Percentiles rank a stretch among this genome's conserved stretches.
These are phyloP conservation scores for Megatriorchis doriae DNA, from an alignment of 2,113 vertebrate species.

Conservation along the genomic window DNA sequence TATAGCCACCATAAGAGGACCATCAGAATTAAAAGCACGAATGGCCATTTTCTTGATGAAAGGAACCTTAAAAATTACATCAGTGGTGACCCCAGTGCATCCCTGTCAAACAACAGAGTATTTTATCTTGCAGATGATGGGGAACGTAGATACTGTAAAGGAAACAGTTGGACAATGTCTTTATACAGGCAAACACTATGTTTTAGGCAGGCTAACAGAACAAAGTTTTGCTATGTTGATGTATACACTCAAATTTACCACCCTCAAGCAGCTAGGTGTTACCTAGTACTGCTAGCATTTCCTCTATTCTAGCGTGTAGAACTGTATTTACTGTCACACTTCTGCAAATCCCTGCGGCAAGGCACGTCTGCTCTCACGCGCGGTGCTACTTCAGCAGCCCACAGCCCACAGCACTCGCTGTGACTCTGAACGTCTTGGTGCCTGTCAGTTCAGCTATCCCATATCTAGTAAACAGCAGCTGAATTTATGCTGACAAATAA, in stretches of 20 bases:
- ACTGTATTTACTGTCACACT: background rate
- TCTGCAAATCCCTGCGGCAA: background rate
- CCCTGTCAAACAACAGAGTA: background rate
- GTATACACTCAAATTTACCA: background rate
- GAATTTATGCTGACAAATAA: background rate
- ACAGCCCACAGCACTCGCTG: background rate
- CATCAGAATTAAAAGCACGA: background rate
- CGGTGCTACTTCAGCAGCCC: background rate
- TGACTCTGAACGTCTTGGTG: background rate
- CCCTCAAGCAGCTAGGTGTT: background rate
- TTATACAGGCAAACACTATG: background rate
- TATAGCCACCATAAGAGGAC: background rate
- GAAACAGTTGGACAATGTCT: background rate
- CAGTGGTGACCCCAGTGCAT: background rate
- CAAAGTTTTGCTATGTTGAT: background rate
- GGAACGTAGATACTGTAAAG: background rate
- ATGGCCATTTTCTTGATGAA: background rate
- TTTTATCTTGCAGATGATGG: background rate
- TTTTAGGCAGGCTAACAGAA: background rate
- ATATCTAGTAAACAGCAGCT: background rate
- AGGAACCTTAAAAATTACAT: background rate
- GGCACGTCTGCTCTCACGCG: rapidly evolving
- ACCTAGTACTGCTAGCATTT: background rate
- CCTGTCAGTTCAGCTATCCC: background rate
- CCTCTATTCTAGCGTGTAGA: background rate